Conservation (phyloP, 1,140 invertebrate species). For the Plutomurus gul region DNA sequence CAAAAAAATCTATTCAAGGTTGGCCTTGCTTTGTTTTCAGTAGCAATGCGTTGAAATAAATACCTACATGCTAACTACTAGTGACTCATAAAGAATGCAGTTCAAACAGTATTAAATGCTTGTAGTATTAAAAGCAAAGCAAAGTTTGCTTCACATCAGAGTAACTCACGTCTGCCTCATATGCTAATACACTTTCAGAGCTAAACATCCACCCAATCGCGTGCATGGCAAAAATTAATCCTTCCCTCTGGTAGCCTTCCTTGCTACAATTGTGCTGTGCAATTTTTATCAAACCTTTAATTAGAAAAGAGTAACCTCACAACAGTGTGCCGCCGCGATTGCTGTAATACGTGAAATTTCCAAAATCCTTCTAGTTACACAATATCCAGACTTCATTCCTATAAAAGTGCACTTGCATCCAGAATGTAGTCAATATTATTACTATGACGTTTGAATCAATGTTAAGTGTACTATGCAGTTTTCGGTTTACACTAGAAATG, state of each 20-base stretch:
- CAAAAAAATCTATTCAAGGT: background rate
- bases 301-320: background rate
- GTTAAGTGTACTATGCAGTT: too few species aligned
- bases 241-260: conserved; percentile 2
- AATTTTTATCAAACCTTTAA: background rate
- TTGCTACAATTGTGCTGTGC: background rate
- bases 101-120: background rate
- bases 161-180: background rate
- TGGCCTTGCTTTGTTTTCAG: conserved; percentile 22
- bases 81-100: background rate
- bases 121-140: background rate
- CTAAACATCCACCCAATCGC: conserved; percentile 7
- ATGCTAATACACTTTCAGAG: background rate
- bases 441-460: too few species aligned
- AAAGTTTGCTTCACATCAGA: background rate
- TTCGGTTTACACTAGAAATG: too few species aligned
- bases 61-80: too few species aligned
- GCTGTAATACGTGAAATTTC: too few species aligned
- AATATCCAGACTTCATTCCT: too few species aligned
- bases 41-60: background rate
- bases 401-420: too few species aligned
- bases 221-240: background rate
- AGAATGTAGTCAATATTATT: too few species aligned
- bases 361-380: too few species aligned
- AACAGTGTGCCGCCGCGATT: too few species aligned